Evolutionary conservation across 2,113 vertebrate genomes (phyloP).

Genomic region (Aspiorhynchus laticeps): DNA sequence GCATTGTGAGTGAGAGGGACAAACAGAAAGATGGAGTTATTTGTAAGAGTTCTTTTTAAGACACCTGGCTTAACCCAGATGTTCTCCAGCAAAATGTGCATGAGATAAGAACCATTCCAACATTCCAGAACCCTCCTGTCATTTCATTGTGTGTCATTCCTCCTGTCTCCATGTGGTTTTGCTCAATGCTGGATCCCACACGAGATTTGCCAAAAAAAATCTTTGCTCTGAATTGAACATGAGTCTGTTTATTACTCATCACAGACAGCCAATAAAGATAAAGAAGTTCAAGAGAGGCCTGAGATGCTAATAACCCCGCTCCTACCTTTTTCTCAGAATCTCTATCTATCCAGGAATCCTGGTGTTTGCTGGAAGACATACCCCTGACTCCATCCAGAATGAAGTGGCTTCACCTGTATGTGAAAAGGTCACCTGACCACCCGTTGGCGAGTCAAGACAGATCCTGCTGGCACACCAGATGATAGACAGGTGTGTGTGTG

Average conservation of each 20-base stretch:
- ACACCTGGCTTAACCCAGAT: conserved; percentile 47
- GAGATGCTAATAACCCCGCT: neutral
- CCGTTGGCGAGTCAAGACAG: conserved; percentile 46
- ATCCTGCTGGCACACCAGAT: conserved; percentile 47
- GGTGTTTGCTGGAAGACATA: conserved; percentile 35
- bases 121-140: conserved; percentile 29
- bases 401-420: neutral
- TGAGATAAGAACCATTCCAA: conserved; percentile 28
- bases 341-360: conserved; percentile 15
- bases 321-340: neutral
- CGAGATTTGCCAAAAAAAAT: neutral
- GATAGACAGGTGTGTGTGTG: conserved; percentile 24
- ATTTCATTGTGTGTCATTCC: conserved; percentile 15
- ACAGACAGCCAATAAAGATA: conserved; percentile 14
- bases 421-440: conserved; percentile 56
- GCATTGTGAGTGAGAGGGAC: neutral
- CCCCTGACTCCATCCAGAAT: neutral
- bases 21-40: neutral
- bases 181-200: conserved; percentile 43
- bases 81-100: conserved; percentile 36
- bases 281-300: conserved; percentile 12
- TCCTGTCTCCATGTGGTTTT: conserved; percentile 57
- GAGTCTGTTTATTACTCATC: conserved; percentile 26
- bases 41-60: conserved; percentile 14
- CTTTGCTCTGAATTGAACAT: conserved; percentile 12